phyloP scores from a whole-genome alignment of 2,888 invertebrate species.

The Drosophila meridionalis region DNA sequence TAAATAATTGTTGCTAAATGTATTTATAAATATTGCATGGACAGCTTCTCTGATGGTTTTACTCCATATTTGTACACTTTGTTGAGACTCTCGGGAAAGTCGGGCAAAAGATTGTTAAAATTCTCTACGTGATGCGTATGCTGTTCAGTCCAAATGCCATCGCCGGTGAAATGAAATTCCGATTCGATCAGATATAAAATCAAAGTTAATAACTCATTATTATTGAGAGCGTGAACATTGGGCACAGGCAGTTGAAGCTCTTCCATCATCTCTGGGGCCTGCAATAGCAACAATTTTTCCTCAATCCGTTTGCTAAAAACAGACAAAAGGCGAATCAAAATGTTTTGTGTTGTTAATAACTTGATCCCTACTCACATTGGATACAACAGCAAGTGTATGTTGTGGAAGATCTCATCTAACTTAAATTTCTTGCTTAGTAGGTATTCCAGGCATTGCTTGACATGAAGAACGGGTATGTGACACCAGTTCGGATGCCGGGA shows the following conservation, averaged over 20 bases:
- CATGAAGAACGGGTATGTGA: constrained; percentile 87
- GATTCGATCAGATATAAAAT: constrained; percentile 90
- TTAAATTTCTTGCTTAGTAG: constrained; percentile 86
- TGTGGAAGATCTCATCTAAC: constrained; percentile 86
- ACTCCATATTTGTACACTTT: constrained; percentile 83
- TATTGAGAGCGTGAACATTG: constrained; percentile 83
- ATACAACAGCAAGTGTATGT: constrained; percentile 89
- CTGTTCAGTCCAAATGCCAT: constrained; percentile 89
- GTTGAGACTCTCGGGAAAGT: constrained; percentile 82
- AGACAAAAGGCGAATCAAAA: background rate
- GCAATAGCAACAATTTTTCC: constrained; percentile 76
- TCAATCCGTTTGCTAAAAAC: constrained; percentile 81
- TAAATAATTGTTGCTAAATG: background rate
- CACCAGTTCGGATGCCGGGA: constrained; percentile 88
- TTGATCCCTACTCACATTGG: constrained; percentile 86
- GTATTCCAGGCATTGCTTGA: constrained; percentile 87
- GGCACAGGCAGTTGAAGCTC: constrained; percentile 73
- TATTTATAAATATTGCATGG: constrained; percentile 41
- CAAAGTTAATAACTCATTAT: constrained; percentile 87
- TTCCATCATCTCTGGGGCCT: constrained; percentile 63
- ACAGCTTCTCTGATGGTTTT: constrained; percentile 66
- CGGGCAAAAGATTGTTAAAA: constrained; percentile 83
- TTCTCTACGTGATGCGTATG: constrained; percentile 83
- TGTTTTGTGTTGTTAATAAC: too few species aligned
- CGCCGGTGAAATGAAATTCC: constrained; percentile 90